Conservation (phyloP, 92 coral and sea anemone species). For the Galaxea fascicularis region DNA sequence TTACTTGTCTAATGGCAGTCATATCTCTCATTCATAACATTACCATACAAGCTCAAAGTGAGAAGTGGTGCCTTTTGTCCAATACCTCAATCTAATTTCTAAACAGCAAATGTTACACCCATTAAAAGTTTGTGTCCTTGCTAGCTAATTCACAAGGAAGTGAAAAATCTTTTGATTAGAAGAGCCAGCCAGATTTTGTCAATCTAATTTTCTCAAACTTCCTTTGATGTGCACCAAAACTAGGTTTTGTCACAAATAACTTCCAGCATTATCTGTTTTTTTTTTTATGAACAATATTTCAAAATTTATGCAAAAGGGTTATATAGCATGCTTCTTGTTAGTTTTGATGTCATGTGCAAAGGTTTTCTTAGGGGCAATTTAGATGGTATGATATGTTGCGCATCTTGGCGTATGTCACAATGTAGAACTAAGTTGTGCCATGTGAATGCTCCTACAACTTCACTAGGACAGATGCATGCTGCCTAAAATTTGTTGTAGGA, state of each 20-base stretch:
- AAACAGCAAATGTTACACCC: background rate
- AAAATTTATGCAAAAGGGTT: background rate
- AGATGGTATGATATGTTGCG: no score
- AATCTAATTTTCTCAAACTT: no score
- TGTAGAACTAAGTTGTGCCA: no score
- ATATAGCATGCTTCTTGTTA: background rate
- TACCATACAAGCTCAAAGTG: no score
- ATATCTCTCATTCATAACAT: no score
- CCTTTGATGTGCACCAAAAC: background rate
- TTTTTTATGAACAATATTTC: background rate
- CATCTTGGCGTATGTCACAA: no score
- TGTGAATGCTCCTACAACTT: no score
- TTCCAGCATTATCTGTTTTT: background rate
- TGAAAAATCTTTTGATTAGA: background rate
- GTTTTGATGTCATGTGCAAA: background rate
- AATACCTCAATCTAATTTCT: background rate
- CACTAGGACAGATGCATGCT: no score
- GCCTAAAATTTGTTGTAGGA: no score
- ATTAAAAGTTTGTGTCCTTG: background rate
- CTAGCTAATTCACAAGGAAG: background rate
- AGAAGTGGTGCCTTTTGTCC: no score
- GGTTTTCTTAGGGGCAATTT: background rate
- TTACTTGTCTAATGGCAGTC: no score
- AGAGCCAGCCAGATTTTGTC: background rate
- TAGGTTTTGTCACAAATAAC: background rate